Percentiles rank a stretch among this genome's conserved stretches.
Conservation (phyloP, 2,888 invertebrate species). For the Ormyrus nitidulus region DNA sequence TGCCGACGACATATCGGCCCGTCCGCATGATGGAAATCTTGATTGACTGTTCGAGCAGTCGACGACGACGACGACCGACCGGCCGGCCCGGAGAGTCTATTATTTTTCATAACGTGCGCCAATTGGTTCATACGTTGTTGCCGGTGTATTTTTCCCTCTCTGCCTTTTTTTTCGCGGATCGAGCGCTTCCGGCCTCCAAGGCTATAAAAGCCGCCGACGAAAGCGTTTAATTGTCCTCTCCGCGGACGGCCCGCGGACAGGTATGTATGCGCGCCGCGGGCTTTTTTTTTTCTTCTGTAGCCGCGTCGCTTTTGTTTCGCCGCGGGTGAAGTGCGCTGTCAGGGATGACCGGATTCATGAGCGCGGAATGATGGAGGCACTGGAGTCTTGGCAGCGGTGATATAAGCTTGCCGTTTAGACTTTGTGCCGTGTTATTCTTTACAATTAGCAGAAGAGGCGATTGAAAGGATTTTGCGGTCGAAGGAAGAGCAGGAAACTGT, state of each 20-base stretch:
- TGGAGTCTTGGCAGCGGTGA: background rate
- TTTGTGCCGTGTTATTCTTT: too few relatives aligned
- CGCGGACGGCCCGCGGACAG: constrained; percentile 1
- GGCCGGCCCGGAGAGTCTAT: background rate
- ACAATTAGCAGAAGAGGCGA: too few relatives aligned
- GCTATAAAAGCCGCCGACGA: constrained; percentile 20
- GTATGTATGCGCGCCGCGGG: background rate
- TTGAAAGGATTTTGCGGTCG: too few relatives aligned
- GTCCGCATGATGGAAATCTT: constrained; percentile 36
- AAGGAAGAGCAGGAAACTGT: too few relatives aligned
- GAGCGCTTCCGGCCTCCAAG: constrained; percentile 1
- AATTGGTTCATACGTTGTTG: background rate
- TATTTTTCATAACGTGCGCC: constrained; percentile 34
- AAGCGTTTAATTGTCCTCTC: constrained; percentile 43
- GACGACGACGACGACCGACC: background rate
- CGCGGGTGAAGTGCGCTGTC: constrained; percentile 23
- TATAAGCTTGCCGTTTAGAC: background rate
- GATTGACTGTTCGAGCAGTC: constrained; percentile 40
- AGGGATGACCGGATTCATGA: constrained; percentile 24
- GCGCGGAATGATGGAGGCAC: background rate
- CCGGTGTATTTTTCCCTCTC: background rate
- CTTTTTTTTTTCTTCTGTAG: background rate
- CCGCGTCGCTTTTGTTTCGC: background rate
- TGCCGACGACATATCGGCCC: constrained; percentile 35
- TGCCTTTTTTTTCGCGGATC: background rate